A percentile compares a stretch with the other conserved stretches of the same genome.
Evolutionary conservation across 2,113 vertebrate species (phyloP).

Genomic region (Microcebus jonahi): DNA sequence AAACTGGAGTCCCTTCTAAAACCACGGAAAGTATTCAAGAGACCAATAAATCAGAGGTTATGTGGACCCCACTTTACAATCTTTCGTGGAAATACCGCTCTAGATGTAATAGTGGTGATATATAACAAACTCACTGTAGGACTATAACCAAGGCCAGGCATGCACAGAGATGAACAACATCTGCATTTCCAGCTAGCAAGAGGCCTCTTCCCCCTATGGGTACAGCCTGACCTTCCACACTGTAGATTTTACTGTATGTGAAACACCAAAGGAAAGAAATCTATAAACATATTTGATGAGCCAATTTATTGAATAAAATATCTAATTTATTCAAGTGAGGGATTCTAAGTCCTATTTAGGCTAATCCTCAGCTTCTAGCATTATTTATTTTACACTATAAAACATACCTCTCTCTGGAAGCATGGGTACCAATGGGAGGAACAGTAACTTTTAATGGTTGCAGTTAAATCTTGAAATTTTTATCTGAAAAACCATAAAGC

Average conservation of each 20-base stretch:
- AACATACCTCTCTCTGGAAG: slow-evolving; percentile 39
- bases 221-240: background rate
- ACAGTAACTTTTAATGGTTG: slow-evolving; percentile 57
- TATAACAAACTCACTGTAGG: background rate
- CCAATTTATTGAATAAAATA: slow-evolving; percentile 59
- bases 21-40: slow-evolving; percentile 33
- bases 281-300: slow-evolving; percentile 45
- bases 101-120: slow-evolving; percentile 57
- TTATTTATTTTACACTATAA: slow-evolving; percentile 72
- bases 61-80: slow-evolving; percentile 51
- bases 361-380: slow-evolving; percentile 55
- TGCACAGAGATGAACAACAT: background rate
- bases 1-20: slow-evolving; percentile 76
- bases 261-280: slow-evolving; percentile 22
- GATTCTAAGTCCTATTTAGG: background rate
- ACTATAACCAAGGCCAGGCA: background rate
- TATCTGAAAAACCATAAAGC: slow-evolving; percentile 83
- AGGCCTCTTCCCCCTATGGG: rapidly evolving
- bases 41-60: slow-evolving; percentile 62
- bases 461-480: slow-evolving; percentile 73
- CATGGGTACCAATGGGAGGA: background rate
- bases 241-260: background rate
- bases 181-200: background rate
- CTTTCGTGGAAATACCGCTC: slow-evolving; percentile 52
- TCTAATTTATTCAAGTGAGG: slow-evolving; percentile 62